Evolutionary conservation across 2,113 vertebrate species (phyloP).

Genomic region (Loxodonta africana): DNA sequence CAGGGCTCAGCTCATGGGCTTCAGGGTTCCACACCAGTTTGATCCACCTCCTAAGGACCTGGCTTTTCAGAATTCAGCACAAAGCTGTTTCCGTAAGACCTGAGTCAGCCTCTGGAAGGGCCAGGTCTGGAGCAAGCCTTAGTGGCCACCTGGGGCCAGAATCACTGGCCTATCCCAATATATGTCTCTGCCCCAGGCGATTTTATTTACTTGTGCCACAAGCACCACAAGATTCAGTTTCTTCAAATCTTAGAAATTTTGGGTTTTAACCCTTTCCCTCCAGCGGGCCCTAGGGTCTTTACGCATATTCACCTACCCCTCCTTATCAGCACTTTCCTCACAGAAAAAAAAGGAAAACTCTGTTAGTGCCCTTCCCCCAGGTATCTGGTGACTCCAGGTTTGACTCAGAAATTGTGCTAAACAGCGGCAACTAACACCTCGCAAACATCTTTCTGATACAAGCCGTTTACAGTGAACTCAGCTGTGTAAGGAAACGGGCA

Average conservation of each 20-base stretch:
- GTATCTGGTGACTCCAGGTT: neutral
- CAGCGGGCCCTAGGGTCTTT: neutral
- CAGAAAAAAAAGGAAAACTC: neutral
- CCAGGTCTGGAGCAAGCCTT: neutral
- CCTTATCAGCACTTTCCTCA: neutral
- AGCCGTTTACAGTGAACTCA: neutral
- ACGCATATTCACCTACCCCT: neutral
- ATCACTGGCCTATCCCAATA: too few relatives aligned
- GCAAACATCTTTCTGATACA: neutral
- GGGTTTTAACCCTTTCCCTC: neutral
- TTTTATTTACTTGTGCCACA: neutral
- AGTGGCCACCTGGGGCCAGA: neutral
- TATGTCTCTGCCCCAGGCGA: neutral
- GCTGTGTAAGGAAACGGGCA: accelerated
- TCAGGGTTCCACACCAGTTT: neutral
- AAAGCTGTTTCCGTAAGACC: neutral
- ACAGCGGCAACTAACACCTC: neutral
- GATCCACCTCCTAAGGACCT: neutral
- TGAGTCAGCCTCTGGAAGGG: neutral
- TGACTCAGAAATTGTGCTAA: neutral
- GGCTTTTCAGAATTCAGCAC: neutral
- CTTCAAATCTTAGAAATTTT: neutral
- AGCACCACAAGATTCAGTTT: neutral
- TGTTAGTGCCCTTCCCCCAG: neutral
- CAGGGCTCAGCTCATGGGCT: neutral